These are phyloP conservation scores for Hipparchia semele DNA, from an alignment of 2,888 invertebrate species.

Conservation along the genomic window DNA sequence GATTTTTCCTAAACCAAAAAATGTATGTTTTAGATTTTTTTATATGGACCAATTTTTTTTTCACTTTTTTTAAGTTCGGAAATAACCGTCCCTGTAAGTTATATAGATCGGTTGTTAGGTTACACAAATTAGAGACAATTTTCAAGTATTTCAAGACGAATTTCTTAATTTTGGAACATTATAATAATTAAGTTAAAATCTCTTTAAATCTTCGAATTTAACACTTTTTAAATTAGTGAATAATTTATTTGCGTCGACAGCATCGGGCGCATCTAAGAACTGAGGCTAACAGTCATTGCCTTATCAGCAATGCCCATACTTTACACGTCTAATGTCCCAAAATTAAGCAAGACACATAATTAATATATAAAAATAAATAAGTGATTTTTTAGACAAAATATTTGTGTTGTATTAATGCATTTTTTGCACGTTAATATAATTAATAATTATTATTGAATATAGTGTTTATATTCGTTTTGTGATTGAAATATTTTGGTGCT, in stretches of 20 bases:
- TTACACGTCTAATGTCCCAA: constrained; percentile 12
- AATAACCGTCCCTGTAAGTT: constrained; percentile 29
- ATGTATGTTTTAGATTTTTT: background rate
- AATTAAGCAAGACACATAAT: background rate
- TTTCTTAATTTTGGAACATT: constrained; percentile 22
- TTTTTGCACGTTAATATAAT: constrained; percentile 38
- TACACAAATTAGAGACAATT: constrained; percentile 50
- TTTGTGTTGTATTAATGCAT: constrained; percentile 45
- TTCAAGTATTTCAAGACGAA: constrained; percentile 45
- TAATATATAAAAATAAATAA: constrained; percentile 28
- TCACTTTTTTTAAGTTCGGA: background rate
- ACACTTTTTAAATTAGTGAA: too few relatives aligned
- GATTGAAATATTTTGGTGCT: constrained; percentile 51
- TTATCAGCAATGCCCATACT: background rate
- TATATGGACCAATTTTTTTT: background rate
- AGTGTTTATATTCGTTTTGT: constrained; percentile 44
- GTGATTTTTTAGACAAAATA: constrained; percentile 46
- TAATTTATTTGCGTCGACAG: too few relatives aligned
- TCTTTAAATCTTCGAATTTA: too few relatives aligned
- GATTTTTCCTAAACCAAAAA: background rate
- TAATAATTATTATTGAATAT: background rate
- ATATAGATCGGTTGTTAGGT: constrained; percentile 40
- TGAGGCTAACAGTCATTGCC: background rate
- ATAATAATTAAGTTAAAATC: background rate
- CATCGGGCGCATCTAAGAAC: background rate